phyloP scores from a whole-genome alignment of 64 coral and sea anemone genomes.

The Montipora foliosa region DNA sequence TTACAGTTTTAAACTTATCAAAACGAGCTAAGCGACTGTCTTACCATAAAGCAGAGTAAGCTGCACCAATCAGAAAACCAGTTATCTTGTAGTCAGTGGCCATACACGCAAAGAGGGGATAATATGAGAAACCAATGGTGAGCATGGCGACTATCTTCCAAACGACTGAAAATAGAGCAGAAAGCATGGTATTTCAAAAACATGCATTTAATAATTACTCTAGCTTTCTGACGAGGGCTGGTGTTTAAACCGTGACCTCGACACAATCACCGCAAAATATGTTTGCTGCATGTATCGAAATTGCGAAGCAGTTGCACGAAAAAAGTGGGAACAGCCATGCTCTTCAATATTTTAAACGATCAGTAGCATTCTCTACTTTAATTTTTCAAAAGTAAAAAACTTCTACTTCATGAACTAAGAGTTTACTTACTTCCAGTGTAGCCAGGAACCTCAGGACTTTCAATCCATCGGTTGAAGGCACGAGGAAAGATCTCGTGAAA shows the following conservation, averaged over 20 bases:
- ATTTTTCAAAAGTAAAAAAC: too few species aligned
- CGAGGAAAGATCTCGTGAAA: background rate
- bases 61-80: slow-evolving; percentile 29
- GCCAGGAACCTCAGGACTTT: slow-evolving; percentile 1
- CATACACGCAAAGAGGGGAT: slow-evolving; percentile 70
- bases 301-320: too few species aligned
- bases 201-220: background rate
- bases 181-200: background rate
- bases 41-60: slow-evolving; percentile 55
- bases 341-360: too few species aligned
- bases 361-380: too few species aligned
- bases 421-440: slow-evolving; percentile 31
- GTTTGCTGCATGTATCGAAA: too few species aligned
- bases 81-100: slow-evolving; percentile 52
- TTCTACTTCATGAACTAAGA: background rate
- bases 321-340: too few species aligned
- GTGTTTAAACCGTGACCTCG: too few species aligned
- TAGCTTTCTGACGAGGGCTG: too few species aligned
- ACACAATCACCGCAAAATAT: too few species aligned
- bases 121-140: slow-evolving; percentile 48
- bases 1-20: too few species aligned
- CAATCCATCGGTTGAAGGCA: background rate
- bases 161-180: slow-evolving; percentile 3
- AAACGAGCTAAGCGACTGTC: background rate
- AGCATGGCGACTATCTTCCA: slow-evolving; percentile 66